Evolutionary conservation across 2,888 invertebrate species (phyloP), one percentile per base, ranked within the genome.

Genomic region (Deilephila porcellus): DNA sequence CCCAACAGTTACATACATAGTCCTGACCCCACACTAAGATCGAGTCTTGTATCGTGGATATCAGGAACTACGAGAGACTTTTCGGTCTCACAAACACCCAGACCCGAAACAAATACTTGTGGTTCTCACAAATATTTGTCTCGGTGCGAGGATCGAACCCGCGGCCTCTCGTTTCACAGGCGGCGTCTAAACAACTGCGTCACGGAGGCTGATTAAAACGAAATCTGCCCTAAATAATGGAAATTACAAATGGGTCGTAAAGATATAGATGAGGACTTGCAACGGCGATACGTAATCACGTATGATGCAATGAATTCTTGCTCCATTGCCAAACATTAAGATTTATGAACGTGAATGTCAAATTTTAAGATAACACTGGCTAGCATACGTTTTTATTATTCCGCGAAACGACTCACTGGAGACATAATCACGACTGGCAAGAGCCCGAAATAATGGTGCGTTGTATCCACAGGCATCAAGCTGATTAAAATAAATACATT

Each of bases 291-390:
- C 67, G 72, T 77, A 75, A 67, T 73, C 53, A 74, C 75, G 74
- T 76, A 79, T 84, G 85, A 83, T 85, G 86, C 81, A 85, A 85
- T 77, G 74, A 76, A 85, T 86, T 86, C 85, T 86, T 86, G 86
- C 82, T 73, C 75, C 77, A 79, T 77, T 83, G 86, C 86, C 86
- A 86, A 80, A 75, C 81, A 67, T 60, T 56, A 75, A 76, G 80
- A 83, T 82, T 79, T 80, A 83, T 83, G 74, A 74, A 8, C 72
- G 37, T 72, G 32, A 78, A 76, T 80, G 80, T 80, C 81, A 83
- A 79, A 83, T 78, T 81, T 77, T 76, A 76, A 74, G 37, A 62
- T 73, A 71, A 73, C 62, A 73, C 52, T 71, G 56, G 34, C 20
- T 34, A 34, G 19, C n/a, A 59, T 73, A 56, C 19, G 11, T 56